These are phyloP conservation scores for Lepilemur ruficaudatus DNA, from an alignment of 2,797 vertebrate genomes.

Conservation along the genomic window DNA sequence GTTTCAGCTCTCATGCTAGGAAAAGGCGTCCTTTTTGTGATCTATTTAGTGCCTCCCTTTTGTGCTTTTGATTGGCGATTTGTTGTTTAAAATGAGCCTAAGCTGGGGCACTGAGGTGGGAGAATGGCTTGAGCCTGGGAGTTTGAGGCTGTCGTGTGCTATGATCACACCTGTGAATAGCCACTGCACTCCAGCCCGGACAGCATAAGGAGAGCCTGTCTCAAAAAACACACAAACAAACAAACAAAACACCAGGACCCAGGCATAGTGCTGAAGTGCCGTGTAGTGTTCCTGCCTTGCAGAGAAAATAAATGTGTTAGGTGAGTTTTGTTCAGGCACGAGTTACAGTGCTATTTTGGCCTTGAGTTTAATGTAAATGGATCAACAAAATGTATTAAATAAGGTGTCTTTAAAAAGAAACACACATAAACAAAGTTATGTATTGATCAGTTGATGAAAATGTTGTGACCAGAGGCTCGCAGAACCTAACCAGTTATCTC, in stretches of 20 bases:
- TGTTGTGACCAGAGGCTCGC: background rate
- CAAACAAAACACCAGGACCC: background rate
- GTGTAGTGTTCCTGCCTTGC: background rate
- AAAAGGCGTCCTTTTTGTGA: background rate
- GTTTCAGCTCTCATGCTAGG: background rate
- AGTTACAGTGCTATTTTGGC: background rate
- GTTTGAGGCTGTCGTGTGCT: background rate
- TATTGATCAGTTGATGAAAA: background rate
- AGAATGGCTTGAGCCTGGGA: background rate
- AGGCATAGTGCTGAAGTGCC: background rate
- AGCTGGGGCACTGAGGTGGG: background rate
- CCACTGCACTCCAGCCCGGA: background rate
- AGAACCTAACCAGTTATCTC: background rate
- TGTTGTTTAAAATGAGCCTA: background rate
- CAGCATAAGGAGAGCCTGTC: background rate
- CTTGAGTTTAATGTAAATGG: background rate
- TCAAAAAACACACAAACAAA: background rate
- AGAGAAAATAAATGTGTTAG: background rate
- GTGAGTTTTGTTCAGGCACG: background rate
- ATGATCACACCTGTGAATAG: background rate
- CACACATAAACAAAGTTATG: background rate
- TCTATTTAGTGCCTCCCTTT: background rate
- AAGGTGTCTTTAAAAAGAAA: conserved; percentile 12
- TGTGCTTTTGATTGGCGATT: background rate
- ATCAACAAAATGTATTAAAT: background rate